Base-by-base conservation (phyloP, 2,888 invertebrate genomes). In the Heteropelma amictum region DNA sequence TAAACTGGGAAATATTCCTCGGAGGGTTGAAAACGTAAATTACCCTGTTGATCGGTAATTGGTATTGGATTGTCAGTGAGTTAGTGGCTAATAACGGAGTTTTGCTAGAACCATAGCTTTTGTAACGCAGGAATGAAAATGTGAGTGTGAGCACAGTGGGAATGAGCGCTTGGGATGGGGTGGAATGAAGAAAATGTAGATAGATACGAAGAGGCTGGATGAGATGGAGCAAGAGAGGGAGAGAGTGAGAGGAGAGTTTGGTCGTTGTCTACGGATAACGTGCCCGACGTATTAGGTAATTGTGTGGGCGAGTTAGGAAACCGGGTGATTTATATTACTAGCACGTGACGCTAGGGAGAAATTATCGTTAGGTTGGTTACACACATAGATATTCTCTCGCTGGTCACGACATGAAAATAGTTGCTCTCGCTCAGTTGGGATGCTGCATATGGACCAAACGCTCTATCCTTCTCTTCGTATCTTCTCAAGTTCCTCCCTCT, bases 311-410 rank as follows among this genome's bases (percentile, higher is more conserved):
- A 82, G 82, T 77, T 69, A 68, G 77, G 75, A 75, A 76, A 79
- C 69, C 76, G 79, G 84, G 83, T 87, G 87, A 87, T 87, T 87
- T 86, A 87, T 87, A 86, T 85, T 83, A 82, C 82, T 74, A 81
- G 85, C 84, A 86, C 86, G 86, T 86, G 87, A 87, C 84, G 85
- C 83, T 78, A 71, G 80, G 79, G 80, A 83, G 82, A 81, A 87
- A 86, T 87, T 84, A 86, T 86, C 86, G 85, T 87, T 86, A 85
- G 85, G 81, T 80, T 80, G 65, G 77, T 79, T 78, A 10, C 30
- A 68, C 28, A 51, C 40, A 51, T 40, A 35, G 38, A 35, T 68
- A 51, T 64, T 38, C 53, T 38, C 56, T 51, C 4, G 28, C 14
- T 60, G 49, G 28, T 35, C 53, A 19, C 38, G 5, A 30, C 38